These are phyloP conservation scores for Bos indicus DNA, from an alignment of 2,113 vertebrate species.

Conservation along the genomic window DNA sequence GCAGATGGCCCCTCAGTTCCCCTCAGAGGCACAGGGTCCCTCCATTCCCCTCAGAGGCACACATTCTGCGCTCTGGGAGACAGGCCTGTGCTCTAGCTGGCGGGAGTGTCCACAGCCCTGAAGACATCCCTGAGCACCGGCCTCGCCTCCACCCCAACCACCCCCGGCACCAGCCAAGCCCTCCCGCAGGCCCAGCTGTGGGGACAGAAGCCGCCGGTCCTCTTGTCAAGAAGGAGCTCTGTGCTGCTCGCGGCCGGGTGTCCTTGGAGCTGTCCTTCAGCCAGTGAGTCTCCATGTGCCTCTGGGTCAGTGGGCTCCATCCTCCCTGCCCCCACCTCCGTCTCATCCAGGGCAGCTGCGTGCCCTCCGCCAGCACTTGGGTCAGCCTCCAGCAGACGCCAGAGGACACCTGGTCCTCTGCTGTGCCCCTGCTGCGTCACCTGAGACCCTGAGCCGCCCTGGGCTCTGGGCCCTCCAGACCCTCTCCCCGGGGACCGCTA, in stretches of 20 bases:
- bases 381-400: not conserved
- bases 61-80: rapidly evolving
- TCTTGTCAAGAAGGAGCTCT: not conserved
- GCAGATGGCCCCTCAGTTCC: too few relatives aligned
- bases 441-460: too few relatives aligned
- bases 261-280: not conserved
- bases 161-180: not conserved
- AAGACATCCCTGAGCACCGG: too few relatives aligned
- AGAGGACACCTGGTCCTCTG: rapidly evolving
- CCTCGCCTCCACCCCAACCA: not conserved
- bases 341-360: rapidly evolving
- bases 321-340: rapidly evolving
- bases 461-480: rapidly evolving
- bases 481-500: rapidly evolving
- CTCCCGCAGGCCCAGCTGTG: slow-evolving; percentile 37
- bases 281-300: slow-evolving; percentile 24
- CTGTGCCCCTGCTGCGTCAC: rapidly evolving
- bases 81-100: rapidly evolving
- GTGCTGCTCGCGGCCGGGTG: rapidly evolving
- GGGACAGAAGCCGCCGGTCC: not conserved
- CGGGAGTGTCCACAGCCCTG: rapidly evolving
- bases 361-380: rapidly evolving
- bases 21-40: too few relatives aligned
- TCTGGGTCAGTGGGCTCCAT: not conserved
- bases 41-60: rapidly evolving